Percentiles rank a stretch among this genome's conserved stretches.
These are phyloP conservation scores for Corydoras maculifer DNA, from an alignment of 2,113 vertebrate species.

Conservation along the genomic window DNA sequence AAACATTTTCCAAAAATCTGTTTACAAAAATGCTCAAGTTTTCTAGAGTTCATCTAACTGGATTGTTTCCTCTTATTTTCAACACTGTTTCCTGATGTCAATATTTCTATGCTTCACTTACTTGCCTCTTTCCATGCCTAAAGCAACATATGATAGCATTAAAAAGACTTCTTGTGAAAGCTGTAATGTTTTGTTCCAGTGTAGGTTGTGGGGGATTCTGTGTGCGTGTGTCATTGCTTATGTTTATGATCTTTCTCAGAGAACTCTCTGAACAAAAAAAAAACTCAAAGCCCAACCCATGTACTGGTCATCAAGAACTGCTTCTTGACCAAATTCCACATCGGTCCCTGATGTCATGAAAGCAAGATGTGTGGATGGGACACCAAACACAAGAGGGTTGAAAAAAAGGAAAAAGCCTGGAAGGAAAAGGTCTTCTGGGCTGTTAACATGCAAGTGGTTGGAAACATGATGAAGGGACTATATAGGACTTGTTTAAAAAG, in stretches of 20 bases:
- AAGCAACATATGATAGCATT: constrained; percentile 20
- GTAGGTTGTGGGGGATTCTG: background rate
- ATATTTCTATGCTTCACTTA: background rate
- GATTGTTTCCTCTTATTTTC: constrained; percentile 21
- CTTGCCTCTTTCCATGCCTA: constrained; percentile 5
- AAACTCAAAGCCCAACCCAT: constrained; percentile 43
- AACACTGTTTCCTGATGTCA: constrained; percentile 12
- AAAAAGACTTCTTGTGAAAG: constrained; percentile 7
- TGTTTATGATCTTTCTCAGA: constrained; percentile 25
- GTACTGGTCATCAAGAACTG: constrained; percentile 36
- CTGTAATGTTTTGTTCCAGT: background rate
- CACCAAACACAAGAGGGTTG: constrained; percentile 28
- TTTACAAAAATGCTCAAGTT: constrained; percentile 8
- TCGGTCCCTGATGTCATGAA: constrained; percentile 47
- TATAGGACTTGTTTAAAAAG: constrained; percentile 45
- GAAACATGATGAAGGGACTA: constrained; percentile 46
- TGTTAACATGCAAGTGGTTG: constrained; percentile 45
- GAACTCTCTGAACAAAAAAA: constrained; percentile 6
- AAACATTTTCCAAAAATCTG: background rate
- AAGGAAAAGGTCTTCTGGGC: constrained; percentile 43
- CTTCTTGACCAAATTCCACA: constrained; percentile 43
- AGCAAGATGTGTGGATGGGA: constrained; percentile 26
- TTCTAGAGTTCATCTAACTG: constrained; percentile 2
- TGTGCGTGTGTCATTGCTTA: constrained; percentile 1
- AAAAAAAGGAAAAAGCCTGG: constrained; percentile 26